Base-by-base conservation (phyloP, 2,888 invertebrate genomes). In the Troides helena region DNA sequence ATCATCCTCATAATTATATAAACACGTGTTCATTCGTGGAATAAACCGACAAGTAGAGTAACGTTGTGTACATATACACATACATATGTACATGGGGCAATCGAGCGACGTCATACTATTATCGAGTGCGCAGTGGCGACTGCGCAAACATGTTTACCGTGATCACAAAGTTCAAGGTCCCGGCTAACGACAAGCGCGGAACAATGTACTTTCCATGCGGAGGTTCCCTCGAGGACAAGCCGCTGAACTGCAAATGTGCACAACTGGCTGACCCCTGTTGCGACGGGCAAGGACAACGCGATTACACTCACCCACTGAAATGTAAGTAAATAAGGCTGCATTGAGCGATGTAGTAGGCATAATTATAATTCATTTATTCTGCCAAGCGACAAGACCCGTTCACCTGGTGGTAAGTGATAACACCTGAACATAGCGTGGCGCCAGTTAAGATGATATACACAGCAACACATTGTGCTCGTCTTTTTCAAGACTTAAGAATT, bases 71-170 rank as follows among this genome's bases (percentile, higher is more conserved):
- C 77, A 78, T 75, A 46, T 14, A 46, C 46, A 14, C 46, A 46
- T 46, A 46, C 46, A 14, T 46, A 46, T 30, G 30, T 30, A 17
- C 46, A 46, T 12, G 81, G 82, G 81, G 79, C 79, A 76, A 59
- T 77, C 79, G 75, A 72, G 78, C 71, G 77, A 86, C 88, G 87
- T 87, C 86, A 89, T 79, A 81, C 81, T 79, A 83, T 75, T 84
- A 82, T 82, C 79, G 85, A 88, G 83, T 88, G 89, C 88, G 88
- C 88, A 89, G 84, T 86, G 84, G 76, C 78, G 77, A 84, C 80
- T 82, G 85, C 86, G 86, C 88, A 92, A 92, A 92, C 90, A 91
- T 91, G 92, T 92, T 92, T 91, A 89, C 88, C 80, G 79, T 78
- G 80, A 80, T 81, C 81, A 77, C 86, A 87, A 90, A 89, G 92